phyloP scores from a whole-genome alignment of 2,797 vertebrate species.

The Xyrichtys novacula region DNA sequence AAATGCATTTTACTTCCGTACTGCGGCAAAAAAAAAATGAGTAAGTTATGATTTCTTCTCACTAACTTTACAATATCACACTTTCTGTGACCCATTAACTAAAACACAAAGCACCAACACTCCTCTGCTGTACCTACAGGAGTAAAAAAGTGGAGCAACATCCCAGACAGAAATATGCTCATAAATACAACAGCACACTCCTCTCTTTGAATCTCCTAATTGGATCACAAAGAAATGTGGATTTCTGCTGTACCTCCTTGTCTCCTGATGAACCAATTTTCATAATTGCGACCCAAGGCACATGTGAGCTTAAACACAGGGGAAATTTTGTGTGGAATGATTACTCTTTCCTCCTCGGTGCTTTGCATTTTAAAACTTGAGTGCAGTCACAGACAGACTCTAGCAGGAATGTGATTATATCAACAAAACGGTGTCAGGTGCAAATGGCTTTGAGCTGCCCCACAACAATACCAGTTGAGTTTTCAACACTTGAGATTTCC shows the following conservation, averaged over 20 bases:
- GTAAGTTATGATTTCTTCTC: conserved; percentile 18
- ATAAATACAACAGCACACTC: conserved; percentile 48
- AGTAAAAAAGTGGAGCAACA: conserved; percentile 42
- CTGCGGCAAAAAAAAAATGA: conserved; percentile 53
- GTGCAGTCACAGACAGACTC: conserved; percentile 51
- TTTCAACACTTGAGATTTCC: conserved; percentile 81
- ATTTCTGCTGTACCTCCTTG: conserved; percentile 53
- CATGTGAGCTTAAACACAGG: conserved; percentile 58
- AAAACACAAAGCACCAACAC: conserved; percentile 30
- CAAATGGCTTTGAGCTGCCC: conserved; percentile 79
- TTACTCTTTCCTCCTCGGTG: conserved; percentile 52
- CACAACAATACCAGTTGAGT: conserved; percentile 78
- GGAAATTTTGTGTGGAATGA: conserved; percentile 54
- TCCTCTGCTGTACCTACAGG: conserved; percentile 25
- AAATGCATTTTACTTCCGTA: conserved; percentile 40
- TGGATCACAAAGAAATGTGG: conserved; percentile 67
- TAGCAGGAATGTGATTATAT: conserved; percentile 75
- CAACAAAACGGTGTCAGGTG: conserved; percentile 81
- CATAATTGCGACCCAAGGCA: conserved; percentile 73
- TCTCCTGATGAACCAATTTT: conserved; percentile 65
- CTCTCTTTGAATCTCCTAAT: conserved; percentile 70
- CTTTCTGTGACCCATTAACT: conserved; percentile 50
- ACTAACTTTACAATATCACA: conserved; percentile 54
- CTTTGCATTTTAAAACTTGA: conserved; percentile 70
- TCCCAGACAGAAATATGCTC: conserved; percentile 37